These are phyloP conservation scores for Helicoverpa zea DNA, from an alignment of 1,140 invertebrate genomes.

Conservation along the genomic window DNA sequence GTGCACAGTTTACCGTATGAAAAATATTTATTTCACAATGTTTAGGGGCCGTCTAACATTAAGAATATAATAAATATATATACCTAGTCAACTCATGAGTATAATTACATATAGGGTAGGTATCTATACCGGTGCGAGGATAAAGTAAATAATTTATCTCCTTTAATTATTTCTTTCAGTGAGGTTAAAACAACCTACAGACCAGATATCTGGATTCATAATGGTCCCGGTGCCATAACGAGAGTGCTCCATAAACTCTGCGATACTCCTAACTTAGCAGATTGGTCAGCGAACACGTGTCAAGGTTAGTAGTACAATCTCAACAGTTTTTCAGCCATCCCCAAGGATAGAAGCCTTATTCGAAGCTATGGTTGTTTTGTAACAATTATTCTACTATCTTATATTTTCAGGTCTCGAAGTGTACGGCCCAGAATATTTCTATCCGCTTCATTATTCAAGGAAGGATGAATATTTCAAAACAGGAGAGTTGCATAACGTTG, in stretches of 20 bases:
- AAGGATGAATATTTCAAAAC: constrained; percentile 89
- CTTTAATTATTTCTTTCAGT: constrained; percentile 16
- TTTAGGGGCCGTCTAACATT: too few relatives aligned
- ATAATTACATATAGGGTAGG: too few relatives aligned
- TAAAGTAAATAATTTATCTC: not conserved
- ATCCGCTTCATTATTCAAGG: constrained; percentile 89
- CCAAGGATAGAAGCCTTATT: not conserved
- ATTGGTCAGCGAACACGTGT: constrained; percentile 40
- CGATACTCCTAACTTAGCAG: not conserved
- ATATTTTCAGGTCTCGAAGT: constrained; percentile 87
- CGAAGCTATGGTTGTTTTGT: not conserved
- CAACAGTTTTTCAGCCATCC: not conserved
- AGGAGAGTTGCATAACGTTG: constrained; percentile 52
- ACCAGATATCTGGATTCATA: constrained; percentile 40
- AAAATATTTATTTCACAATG: too few relatives aligned
- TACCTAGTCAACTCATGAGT: too few relatives aligned
- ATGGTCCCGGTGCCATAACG: constrained; percentile 48
- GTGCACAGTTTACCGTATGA: too few relatives aligned
- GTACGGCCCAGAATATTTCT: constrained; percentile 88
- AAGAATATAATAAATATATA: too few relatives aligned
- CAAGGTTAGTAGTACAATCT: constrained; percentile 27
- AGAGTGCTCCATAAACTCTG: constrained; percentile 41
- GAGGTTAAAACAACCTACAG: constrained; percentile 45
- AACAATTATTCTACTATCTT: not conserved
- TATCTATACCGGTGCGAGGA: not conserved